Evolutionary conservation across 1,140 invertebrate species (phyloP).

Genomic region (Pachyrhynchus sulphureomaculatus): DNA sequence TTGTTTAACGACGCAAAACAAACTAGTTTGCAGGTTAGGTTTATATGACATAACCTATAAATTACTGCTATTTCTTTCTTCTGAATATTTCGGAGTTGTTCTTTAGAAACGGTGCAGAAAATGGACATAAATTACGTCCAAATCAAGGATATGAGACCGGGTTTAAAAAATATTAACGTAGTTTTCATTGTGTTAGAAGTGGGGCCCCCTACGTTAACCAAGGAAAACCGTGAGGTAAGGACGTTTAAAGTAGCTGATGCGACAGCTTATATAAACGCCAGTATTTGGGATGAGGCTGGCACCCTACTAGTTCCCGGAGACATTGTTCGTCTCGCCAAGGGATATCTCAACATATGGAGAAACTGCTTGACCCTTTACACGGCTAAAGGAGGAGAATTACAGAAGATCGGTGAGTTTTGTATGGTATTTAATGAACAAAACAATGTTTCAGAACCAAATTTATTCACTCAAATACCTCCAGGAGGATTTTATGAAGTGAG

Average conservation of each 20-base stretch:
- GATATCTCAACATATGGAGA: constrained; percentile 88
- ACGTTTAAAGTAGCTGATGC: constrained; percentile 93
- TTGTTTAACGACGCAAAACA: too few species aligned
- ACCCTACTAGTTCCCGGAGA: constrained; percentile 83
- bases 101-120: too few species aligned
- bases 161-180: constrained; percentile 88
- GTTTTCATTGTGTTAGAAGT: constrained; percentile 92
- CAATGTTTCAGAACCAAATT: constrained; percentile 89
- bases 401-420: constrained; percentile 85
- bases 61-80: too few species aligned
- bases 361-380: constrained; percentile 89
- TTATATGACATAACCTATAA: too few species aligned
- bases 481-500: too few species aligned
- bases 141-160: constrained; percentile 83
- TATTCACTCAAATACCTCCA: constrained; percentile 54
- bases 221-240: constrained; percentile 91
- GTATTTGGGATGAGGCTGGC: constrained; percentile 94
- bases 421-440: constrained; percentile 84
- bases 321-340: constrained; percentile 86
- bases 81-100: too few species aligned
- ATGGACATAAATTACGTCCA: constrained; percentile 61
- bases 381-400: constrained; percentile 85
- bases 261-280: constrained; percentile 89
- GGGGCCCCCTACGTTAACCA: constrained; percentile 84
- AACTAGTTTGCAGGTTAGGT: too few species aligned